Evolutionary conservation across 1,140 invertebrate species (phyloP), one percentile per base, ranked within the genome.

Genomic region (Tetragnatha versicolor): DNA sequence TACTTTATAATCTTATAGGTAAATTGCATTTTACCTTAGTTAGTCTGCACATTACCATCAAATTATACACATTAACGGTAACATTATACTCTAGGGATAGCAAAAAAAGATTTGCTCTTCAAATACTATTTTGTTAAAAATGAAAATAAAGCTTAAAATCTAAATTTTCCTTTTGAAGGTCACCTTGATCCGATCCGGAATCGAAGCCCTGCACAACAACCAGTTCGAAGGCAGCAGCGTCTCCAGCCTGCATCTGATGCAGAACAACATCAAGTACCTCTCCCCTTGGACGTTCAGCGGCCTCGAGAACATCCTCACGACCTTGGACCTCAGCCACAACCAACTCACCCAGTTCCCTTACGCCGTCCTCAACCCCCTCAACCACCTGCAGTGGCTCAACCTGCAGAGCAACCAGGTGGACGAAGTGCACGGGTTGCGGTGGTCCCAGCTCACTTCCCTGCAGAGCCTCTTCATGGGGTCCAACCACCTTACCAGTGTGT

Each of bases 291-390:
- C 87, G 22, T 86, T 89, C 27, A 47, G 37, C 93, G 0, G 90
- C 90, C 89, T 17, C 88, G 90, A 87, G 66, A 89, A 92, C 68
- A 90, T 88, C 35, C 85, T 96, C 6, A 93, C 94, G 80, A 93
- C 93, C 82, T 84, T 95, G 51, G 93, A 95, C 84, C 84, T 95
- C 53, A 93, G 94, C 79, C 90, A 93, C 79, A 95, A 95, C 83
- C 88, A 91, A 78, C 86, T 96, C 9, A 87, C 86, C 4, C 85
- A 85, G 4, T 86, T 92, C 82, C 92, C 92, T 31, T 88, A 90
- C 69, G 84, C 87, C 79, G 89, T 91, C 49, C 86, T 93, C 72
- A 88, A 87, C 83, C 88, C 89, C 66, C 87, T 92, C 92, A 90
- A 91, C 49, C 89, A 91, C 73, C 88, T 92, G 78, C 90, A 90